These are phyloP conservation scores for Hartigia nigra DNA, from an alignment of 2,888 invertebrate species.

Conservation along the genomic window DNA sequence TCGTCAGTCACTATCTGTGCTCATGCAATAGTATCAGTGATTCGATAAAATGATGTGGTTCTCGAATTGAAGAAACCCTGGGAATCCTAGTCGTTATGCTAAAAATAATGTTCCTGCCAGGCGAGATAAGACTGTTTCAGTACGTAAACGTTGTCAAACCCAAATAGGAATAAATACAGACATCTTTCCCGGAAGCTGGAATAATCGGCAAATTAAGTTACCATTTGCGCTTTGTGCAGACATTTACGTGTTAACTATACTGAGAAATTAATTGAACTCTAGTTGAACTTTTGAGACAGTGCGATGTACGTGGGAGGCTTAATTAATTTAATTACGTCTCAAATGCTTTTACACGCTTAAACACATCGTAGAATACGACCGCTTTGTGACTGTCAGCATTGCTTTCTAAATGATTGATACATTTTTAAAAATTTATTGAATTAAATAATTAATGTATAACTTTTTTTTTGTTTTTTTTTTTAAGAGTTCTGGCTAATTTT, in stretches of 20 bases:
- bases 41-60: not conserved
- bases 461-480: not conserved
- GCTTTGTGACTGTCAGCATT: not conserved
- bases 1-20: too few species aligned
- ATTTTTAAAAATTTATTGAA: not conserved
- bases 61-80: not conserved
- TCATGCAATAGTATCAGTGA: not conserved
- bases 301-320: constrained; percentile 21
- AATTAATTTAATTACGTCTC: not conserved
- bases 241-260: constrained; percentile 23
- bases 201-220: not conserved
- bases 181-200: constrained; percentile 23
- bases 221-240: not conserved
- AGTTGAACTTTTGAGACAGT: constrained; percentile 34
- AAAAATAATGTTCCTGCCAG: not conserved
- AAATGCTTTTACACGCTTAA: not conserved
- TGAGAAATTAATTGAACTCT: constrained; percentile 36
- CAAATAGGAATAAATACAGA: not conserved
- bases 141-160: not conserved
- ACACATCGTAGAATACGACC: not conserved
- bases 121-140: not conserved
- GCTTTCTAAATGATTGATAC: not conserved
- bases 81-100: not conserved
- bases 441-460: not conserved
- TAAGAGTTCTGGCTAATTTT: too few species aligned